phyloP scores from a whole-genome alignment of 2,113 vertebrate species.

The Cathartes aura region DNA sequence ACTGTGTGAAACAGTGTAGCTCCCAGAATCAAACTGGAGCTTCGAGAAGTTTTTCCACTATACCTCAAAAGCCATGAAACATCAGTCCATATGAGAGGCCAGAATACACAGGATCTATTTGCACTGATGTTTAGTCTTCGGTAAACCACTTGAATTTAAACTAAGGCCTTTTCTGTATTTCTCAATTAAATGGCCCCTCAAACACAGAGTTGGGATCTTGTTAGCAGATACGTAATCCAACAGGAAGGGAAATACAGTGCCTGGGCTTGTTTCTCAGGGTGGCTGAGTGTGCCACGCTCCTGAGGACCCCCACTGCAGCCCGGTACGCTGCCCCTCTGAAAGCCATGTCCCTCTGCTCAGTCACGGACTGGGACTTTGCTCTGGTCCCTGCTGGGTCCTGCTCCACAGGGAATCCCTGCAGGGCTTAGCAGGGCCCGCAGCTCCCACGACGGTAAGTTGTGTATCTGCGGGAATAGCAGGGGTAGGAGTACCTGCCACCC shows the following conservation, averaged over 20 bases:
- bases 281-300: background rate
- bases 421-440: background rate
- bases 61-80: background rate
- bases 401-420: rapidly evolving
- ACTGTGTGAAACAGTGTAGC: background rate
- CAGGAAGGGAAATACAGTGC: background rate
- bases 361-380: background rate
- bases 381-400: background rate
- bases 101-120: background rate
- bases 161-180: background rate
- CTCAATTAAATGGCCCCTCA: background rate
- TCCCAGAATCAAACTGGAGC: background rate
- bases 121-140: background rate
- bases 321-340: rapidly evolving
- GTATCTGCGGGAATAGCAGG: background rate
- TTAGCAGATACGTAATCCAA: background rate
- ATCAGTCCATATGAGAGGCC: background rate
- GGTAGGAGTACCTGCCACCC: background rate
- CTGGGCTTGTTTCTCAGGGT: background rate
- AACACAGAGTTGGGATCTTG: background rate
- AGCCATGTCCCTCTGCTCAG: background rate
- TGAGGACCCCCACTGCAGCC: background rate
- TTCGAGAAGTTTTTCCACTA: background rate
- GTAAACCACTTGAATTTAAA: background rate
- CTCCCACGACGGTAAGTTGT: background rate